Conservation (phyloP, 2,888 invertebrate genomes). For the Eledona agricola region DNA sequence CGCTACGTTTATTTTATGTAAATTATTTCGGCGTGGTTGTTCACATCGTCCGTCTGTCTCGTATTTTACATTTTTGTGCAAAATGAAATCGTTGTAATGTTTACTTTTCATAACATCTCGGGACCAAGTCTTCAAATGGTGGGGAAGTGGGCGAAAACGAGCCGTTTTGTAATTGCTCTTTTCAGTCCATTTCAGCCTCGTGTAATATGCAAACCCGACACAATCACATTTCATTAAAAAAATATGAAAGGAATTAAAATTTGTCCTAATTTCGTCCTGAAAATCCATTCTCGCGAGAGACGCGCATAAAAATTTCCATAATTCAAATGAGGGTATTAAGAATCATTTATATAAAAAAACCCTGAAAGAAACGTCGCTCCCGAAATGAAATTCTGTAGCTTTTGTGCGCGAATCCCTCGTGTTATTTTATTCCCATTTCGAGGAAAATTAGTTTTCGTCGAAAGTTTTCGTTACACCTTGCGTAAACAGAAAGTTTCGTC, state of each 20-base stretch:
- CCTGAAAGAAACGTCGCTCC: constrained; percentile 16
- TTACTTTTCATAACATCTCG: too few species aligned
- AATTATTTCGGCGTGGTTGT: too few species aligned
- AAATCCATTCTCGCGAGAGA: constrained; percentile 38
- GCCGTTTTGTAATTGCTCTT: too few species aligned
- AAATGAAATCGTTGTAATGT: too few species aligned
- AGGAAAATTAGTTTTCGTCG: constrained; percentile 46
- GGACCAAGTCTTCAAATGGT: too few species aligned
- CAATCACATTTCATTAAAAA: too few species aligned
- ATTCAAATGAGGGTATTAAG: constrained; percentile 45
- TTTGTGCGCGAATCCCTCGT: constrained; percentile 41
- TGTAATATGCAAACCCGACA: too few species aligned
- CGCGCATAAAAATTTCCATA: constrained; percentile 44
- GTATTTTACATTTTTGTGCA: too few species aligned
- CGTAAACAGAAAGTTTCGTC: constrained; percentile 44
- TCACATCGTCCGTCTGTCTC: too few species aligned
- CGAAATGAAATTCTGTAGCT: constrained; percentile 42
- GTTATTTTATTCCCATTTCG: constrained; percentile 48
- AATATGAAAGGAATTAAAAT: constrained; percentile 14
- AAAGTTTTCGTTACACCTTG: constrained; percentile 49
- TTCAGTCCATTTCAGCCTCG: too few species aligned
- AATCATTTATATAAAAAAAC: constrained; percentile 39
- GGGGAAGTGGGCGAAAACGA: too few species aligned
- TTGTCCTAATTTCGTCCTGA: constrained; percentile 15
- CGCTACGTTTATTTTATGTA: too few species aligned